A percentile compares a stretch with the other conserved stretches of the same genome.
Evolutionary conservation across 1,140 invertebrate species (phyloP).

Genomic region (Augochlora pura): DNA sequence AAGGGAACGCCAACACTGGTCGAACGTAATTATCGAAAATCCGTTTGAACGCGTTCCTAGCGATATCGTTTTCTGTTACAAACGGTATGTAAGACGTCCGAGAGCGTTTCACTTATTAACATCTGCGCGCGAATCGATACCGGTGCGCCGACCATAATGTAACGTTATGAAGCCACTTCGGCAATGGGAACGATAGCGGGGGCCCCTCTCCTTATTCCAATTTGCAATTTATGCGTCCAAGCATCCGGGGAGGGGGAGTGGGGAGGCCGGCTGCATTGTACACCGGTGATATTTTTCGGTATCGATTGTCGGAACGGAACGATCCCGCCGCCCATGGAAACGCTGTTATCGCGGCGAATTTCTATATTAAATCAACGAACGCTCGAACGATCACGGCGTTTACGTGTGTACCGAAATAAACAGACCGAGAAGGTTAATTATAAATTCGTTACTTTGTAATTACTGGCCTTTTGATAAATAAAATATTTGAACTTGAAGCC

Average conservation of each 20-base stretch:
- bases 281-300: background rate
- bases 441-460: background rate
- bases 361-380: background rate
- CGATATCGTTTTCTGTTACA: conserved; percentile 15
- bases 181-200: background rate
- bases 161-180: conserved; percentile 23
- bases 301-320: conserved; percentile 5
- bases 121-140: conserved; percentile 38
- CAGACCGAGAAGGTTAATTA: background rate
- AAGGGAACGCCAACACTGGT: background rate
- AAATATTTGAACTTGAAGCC: too few relatives aligned
- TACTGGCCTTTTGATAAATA: too few relatives aligned
- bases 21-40: conserved; percentile 20
- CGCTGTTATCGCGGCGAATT: background rate
- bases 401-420: background rate
- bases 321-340: background rate
- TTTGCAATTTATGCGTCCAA: conserved; percentile 30
- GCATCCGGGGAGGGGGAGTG: too few relatives aligned
- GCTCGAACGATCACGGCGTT: too few relatives aligned
- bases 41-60: background rate
- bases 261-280: background rate
- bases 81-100: conserved; percentile 5
- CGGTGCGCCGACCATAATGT: conserved; percentile 3
- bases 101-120: conserved; percentile 41
- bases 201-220: conserved; percentile 23